These are phyloP conservation scores for Trichosurus vulpecula DNA, from an alignment of 2,797 vertebrate genomes.

Conservation along the genomic window DNA sequence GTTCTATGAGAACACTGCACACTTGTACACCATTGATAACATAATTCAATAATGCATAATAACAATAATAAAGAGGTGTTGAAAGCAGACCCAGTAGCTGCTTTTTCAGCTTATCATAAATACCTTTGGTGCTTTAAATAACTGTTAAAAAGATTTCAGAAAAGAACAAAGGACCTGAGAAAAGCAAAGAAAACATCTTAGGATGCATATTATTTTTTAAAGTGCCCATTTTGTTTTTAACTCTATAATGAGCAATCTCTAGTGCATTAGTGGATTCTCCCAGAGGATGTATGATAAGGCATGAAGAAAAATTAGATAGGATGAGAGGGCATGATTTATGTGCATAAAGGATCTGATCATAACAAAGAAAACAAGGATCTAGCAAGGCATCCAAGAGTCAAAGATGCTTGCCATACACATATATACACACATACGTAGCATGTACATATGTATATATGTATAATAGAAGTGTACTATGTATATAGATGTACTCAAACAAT, in stretches of 20 bases:
- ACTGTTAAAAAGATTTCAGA: conserved; percentile 10
- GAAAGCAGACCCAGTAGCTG: not conserved
- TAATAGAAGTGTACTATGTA: not conserved
- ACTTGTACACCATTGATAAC: not conserved
- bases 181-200: not conserved
- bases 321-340: not conserved
- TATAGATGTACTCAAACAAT: not conserved
- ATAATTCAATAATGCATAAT: not conserved
- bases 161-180: not conserved
- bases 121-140: not conserved
- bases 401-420: not conserved
- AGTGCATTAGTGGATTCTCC: not conserved
- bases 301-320: not conserved
- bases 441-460: not conserved
- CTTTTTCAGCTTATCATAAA: conserved; percentile 7
- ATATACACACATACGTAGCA: not conserved
- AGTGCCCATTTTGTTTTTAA: conserved; percentile 29
- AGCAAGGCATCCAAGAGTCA: not conserved
- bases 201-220: not conserved
- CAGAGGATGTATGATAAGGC: not conserved
- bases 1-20: not conserved
- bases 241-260: not conserved
- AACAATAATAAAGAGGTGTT: not conserved
- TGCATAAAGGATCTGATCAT: not conserved
- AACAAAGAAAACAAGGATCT: not conserved